Evolutionary conservation across 1,140 invertebrate species (phyloP), one percentile per base, ranked within the genome.

Genomic region (Manduca sexta): DNA sequence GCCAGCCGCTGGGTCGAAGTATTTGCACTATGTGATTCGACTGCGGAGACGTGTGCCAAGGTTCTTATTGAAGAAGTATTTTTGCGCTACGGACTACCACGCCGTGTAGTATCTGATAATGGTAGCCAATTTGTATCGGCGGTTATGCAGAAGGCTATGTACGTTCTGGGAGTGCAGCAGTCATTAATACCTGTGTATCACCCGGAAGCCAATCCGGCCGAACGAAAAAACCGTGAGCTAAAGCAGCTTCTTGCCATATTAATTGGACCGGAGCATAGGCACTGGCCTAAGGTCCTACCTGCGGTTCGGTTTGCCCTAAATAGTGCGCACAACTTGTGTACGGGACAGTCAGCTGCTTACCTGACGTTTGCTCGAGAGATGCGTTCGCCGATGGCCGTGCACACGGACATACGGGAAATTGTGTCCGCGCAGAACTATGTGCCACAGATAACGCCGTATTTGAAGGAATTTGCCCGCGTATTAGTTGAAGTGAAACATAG

Each of bases 71-170:
- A 21, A 21, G 21, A 21, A 21, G 21, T 21, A 3, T 21, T 21
- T 21, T 21, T 21, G 7, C 21, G 21, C 3, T 21, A 21, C 21
- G 21, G 21, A 21, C 2, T 21, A 6, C 64, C 60, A 11, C 52
- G 64, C 14, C 45, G 69, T 7, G 38, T 74, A 12, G 60, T 66
- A 2, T 52, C 60, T 2, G 71, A 72, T 45, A 72, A 77, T 29
- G 42, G 64, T 1, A 42, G 58, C 1, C 60, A 60, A 43, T 60
- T 60, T 38, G 18, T 59, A 7, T 41, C 47, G 1, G 45, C 42
- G 2, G 60, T 77, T 1, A 75, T 74, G 66, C 67, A 73, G 26
- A 49, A 76, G 8, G 44, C 64, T 6, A 46, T 64, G 33, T 60
- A 54, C 26, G 54, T 59, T 7, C 29, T 64, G 0, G 55, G 53